Base-by-base conservation (phyloP, 2,888 invertebrate genomes). In the Sussaba pulchella region DNA sequence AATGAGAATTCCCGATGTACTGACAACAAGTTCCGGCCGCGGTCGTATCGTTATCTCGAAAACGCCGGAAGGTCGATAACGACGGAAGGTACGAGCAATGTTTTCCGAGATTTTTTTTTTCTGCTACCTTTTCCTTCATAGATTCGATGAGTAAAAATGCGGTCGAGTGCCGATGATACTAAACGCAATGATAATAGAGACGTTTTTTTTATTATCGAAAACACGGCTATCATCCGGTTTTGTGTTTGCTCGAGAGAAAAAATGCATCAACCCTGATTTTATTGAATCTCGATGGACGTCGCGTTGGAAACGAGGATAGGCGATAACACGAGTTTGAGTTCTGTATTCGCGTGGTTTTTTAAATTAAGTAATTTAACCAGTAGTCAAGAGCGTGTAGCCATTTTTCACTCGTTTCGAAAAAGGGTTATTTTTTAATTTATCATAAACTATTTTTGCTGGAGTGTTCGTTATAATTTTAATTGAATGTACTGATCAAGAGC, bases 101-200 rank as follows among this genome's bases (percentile, higher is more conserved):
- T 24, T 70, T n/a, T n/a, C n/a, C n/a, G n/a, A 43, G 17, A 47
- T 41, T 26, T 43, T 31, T 8, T 14, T 14, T 3, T 57, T 43
- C 45, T 43, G 12, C 43, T 54, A 70, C 70, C 70, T n/a, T 67
- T 76, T 76, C 31, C 4, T 5, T 50, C 24, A 50, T 73, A 21
- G 47, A 69, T 72, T 57, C 41, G 36, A 64, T 45, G 77, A 57
- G 57, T 26, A 81, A 76, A 57, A 76, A 50, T 21, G 57, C 57
- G 19, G 19, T 74, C 17, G 45, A 64, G 31, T 43, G 26, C 39
- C 26, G 21, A 31, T 31, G 31, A n/a, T 24, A 39, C 43, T 73
- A 6, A 43, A 24, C 4, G n/a, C 21, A 6, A 43, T 69, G 66
- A 61, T 73, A 21, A 47, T 63, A 43, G n/a, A 5, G 9, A 1